Evolutionary conservation across 1,140 invertebrate genomes (phyloP).

Genomic region (Philotrypesis tridentata): DNA sequence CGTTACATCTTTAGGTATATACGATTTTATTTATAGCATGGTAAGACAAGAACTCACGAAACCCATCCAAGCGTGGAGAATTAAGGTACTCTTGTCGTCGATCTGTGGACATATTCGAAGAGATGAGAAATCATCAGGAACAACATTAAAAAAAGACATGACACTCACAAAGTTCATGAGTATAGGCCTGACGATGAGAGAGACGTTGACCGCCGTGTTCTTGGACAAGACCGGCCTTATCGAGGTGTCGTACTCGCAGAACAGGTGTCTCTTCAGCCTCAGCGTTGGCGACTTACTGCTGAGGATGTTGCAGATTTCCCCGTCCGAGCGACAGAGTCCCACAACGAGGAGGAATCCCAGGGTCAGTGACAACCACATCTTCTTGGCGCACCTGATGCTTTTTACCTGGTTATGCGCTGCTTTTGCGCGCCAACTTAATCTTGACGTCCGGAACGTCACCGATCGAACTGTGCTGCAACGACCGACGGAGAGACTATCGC

Average conservation of each 20-base stretch:
- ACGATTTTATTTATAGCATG: too few relatives aligned
- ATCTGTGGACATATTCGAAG: slow-evolving; percentile 12
- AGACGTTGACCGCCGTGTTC: slow-evolving; percentile 67
- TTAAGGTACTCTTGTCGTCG: slow-evolving; percentile 53
- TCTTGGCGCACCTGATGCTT: neutral
- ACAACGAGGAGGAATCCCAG: neutral
- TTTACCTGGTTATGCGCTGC: neutral
- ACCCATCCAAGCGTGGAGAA: slow-evolving; percentile 60
- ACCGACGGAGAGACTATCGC: neutral
- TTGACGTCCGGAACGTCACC: neutral
- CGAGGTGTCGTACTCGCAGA: slow-evolving; percentile 73
- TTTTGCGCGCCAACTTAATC: neutral
- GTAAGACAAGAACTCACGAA: slow-evolving; percentile 59
- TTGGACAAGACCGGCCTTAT: slow-evolving; percentile 69
- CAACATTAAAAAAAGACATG: neutral
- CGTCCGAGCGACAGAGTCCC: neutral
- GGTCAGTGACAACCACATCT: neutral
- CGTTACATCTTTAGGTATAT: too few relatives aligned
- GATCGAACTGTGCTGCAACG: neutral
- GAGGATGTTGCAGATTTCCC: slow-evolving; percentile 57
- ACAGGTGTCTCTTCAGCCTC: slow-evolving; percentile 69
- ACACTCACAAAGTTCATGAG: slow-evolving; percentile 75
- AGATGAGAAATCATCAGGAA: neutral
- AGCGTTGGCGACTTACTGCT: slow-evolving; percentile 50
- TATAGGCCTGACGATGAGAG: slow-evolving; percentile 70